Evolutionary conservation across 2,113 vertebrate genomes (phyloP), one percentile per base, ranked within the genome.

Genomic region (Leptosomus discolor): DNA sequence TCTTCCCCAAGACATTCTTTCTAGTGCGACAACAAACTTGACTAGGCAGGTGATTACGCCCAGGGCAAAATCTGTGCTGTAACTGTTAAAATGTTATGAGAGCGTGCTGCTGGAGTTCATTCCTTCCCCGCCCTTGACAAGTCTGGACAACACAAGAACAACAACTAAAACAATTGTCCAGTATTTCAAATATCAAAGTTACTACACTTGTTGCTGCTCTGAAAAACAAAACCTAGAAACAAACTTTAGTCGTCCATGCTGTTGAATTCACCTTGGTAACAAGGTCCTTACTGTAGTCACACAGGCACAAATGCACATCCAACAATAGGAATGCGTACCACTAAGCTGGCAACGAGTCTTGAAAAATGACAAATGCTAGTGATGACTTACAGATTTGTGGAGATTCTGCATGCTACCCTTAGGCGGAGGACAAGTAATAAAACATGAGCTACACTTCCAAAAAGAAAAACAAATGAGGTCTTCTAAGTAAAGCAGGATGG

Each of bases 251-350:
- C 48, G 71, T 39, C 19, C 9, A n/a, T 5, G 18, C 29, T 60
- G 23, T 53, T 58, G 48, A 77, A 54, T n/a, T 88, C 39, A 26
- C 32, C 39, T 70, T 56, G n/a, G 45, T n/a, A 58, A 75, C 18
- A 51, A 32, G 18, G 50, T 41, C n/a, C 19, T 48, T 69, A 48
- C 48, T 11, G 18, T 13, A 50, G 36, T 10, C 71, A 20, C 2
- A 8, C 43, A 24, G 12, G n/a, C n/a, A 60, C 34, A 48, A 51
- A 48, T 6, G 8, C 70, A n/a, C 15, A 58, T n/a, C n/a, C 21
- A 54, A 12, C 2, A 2, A 41, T 2, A 68, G n/a, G 34, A 64
- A 58, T 1, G 2, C 4, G 24, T 6, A 45, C 39, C 45, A 12
- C 37, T 69, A 32, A 37, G 12, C 27, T 63, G 37, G 43, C 39